Percentiles rank a stretch among this genome's conserved stretches.
These are phyloP conservation scores for Eupithecia abbreviata DNA, from an alignment of 2,888 invertebrate genomes.

Conservation along the genomic window DNA sequence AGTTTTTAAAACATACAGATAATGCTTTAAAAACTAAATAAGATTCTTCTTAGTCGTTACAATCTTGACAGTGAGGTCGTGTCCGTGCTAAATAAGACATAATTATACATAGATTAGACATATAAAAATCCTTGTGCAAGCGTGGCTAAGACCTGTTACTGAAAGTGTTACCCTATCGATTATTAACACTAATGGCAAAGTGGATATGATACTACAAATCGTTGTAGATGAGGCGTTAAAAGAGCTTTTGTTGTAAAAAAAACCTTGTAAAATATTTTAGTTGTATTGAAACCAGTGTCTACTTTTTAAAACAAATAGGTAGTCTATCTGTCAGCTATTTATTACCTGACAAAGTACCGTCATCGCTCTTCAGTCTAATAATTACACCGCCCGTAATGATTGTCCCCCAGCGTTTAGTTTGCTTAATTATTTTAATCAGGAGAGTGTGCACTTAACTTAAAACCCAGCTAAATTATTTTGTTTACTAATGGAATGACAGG, in stretches of 20 bases:
- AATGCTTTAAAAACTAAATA: too few relatives aligned
- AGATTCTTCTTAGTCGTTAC: too few relatives aligned
- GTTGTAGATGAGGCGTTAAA: not conserved
- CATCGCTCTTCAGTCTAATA: not conserved
- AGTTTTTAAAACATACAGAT: too few relatives aligned
- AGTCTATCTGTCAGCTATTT: not conserved
- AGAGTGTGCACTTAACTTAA: slow-evolving; percentile 23
- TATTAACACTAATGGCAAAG: not conserved
- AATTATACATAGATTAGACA: too few relatives aligned
- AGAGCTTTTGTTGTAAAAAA: not conserved
- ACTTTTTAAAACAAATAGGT: not conserved
- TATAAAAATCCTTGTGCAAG: too few relatives aligned
- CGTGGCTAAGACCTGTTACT: too few relatives aligned
- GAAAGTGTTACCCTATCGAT: not conserved
- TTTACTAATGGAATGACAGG: slow-evolving; percentile 8
- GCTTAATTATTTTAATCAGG: slow-evolving; percentile 31
- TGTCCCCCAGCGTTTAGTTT: slow-evolving; percentile 18
- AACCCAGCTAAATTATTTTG: not conserved
- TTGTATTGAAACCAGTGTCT: not conserved
- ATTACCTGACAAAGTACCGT: not conserved
- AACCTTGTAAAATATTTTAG: too few relatives aligned
- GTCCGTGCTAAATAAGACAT: too few relatives aligned
- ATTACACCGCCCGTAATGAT: slow-evolving; percentile 19
- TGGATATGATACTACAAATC: not conserved
- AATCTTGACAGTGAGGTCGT: too few relatives aligned